Evolutionary conservation across 2,797 vertebrate genomes (phyloP).

Genomic region (Helarctos malayanus): DNA sequence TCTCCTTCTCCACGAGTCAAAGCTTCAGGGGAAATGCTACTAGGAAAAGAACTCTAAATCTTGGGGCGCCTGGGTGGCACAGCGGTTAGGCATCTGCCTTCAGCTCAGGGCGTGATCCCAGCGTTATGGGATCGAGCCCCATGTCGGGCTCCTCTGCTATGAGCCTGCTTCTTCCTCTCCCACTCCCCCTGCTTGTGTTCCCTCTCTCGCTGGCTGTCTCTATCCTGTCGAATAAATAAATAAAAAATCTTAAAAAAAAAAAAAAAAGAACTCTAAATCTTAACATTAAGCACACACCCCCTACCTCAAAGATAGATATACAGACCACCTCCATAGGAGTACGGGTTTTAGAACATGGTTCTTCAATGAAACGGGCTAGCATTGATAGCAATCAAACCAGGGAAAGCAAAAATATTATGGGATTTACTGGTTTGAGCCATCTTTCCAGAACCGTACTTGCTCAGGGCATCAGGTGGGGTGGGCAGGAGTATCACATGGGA

Average conservation of each 20-base stretch:
- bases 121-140: no score
- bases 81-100: no score
- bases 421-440: not conserved
- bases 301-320: not conserved
- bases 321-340: not conserved
- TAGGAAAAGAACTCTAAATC: not conserved
- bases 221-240: no score
- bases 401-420: not conserved
- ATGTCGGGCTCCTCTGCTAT: no score
- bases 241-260: no score
- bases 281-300: not conserved
- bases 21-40: not conserved
- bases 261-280: not conserved
- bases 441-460: not conserved
- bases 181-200: no score
- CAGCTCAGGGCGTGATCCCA: no score
- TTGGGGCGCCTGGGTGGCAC: not conserved
- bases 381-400: not conserved
- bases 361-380: not conserved
- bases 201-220: no score
- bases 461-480: not conserved
- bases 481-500: not conserved
- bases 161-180: no score
- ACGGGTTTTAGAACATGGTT: not conserved
- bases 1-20: not conserved